Evolutionary conservation across 2,888 invertebrate species (phyloP), one percentile per base, ranked within the genome.

Genomic region (Polia nebulosa): DNA sequence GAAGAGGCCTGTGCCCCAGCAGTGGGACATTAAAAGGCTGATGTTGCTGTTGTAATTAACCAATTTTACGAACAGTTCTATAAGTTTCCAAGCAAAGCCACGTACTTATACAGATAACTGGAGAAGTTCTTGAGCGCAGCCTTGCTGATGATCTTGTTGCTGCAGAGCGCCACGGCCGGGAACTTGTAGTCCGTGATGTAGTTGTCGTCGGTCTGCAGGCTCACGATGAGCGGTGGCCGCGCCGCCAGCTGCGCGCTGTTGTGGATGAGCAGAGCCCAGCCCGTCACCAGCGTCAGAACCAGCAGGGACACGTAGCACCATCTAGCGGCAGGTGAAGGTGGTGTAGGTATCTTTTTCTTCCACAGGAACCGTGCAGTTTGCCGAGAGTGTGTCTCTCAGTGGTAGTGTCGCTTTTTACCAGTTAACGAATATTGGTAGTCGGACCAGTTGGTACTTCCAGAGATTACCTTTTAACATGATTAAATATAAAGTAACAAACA

Each of bases 131-230:
- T 39, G 9, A 83, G 57, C 0, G 72, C 69, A 2, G 36, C 3
- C 15, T 32, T 69, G 60, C 80, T 69, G 63, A 83, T 80, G 67
- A 83, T 15, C 51, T 67, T 69, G 63, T 77, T 79, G 64, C 79
- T 82, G 88, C 97, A 97, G 76, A 97, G 92, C 7, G 96, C 96
- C 47, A 97, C 91, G 0, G 94, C 97, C 13, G 97, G 97, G 93
- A 97, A 97, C 76, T 94, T 90, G 17, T 96, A 88, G 53, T 93
- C 87, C 63, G 89, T 85, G 32, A 96, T 88, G n/a, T 95, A 91
- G 6, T 32, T 36, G 49, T 61, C 62, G 70, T 71, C 36, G 17
- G 44, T n/a, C 53, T 72, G 73, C 11, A 49, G 61, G 51, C 29
- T 81, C 32, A 82, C 60, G 25, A 64, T 17, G 41, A 83, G 45